These are phyloP conservation scores for Drosophila subquinaria DNA, from an alignment of 2,888 invertebrate genomes.

Conservation along the genomic window DNA sequence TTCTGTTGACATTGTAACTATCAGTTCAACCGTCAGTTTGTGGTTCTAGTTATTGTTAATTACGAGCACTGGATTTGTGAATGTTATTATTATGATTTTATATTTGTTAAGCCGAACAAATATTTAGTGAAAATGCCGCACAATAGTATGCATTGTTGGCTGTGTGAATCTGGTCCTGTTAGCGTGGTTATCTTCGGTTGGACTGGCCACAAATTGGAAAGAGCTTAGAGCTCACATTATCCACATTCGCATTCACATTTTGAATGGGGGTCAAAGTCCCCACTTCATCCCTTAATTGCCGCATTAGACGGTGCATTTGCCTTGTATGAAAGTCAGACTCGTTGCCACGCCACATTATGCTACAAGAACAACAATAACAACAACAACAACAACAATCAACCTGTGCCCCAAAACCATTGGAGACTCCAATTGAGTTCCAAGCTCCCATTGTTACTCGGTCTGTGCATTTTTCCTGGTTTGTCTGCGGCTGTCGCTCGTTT, in stretches of 20 bases:
- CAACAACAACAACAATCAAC: slow-evolving; percentile 17
- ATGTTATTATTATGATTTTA: background rate
- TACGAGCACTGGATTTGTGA: slow-evolving; percentile 14
- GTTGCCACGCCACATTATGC: slow-evolving; percentile 51
- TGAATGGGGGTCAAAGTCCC: background rate
- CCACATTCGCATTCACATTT: slow-evolving; percentile 11
- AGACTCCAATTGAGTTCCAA: slow-evolving; percentile 35
- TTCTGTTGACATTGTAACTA: background rate
- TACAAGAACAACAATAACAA: slow-evolving; percentile 27
- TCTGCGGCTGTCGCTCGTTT: slow-evolving; percentile 72
- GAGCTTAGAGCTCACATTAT: slow-evolving; percentile 45
- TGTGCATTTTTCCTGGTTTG: slow-evolving; percentile 27
- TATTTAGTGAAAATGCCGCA: slow-evolving; percentile 7
- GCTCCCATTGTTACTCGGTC: slow-evolving; percentile 41
- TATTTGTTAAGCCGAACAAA: slow-evolving; percentile 3
- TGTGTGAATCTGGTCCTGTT: slow-evolving; percentile 2
- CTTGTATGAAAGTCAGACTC: slow-evolving; percentile 50
- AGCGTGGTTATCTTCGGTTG: slow-evolving; percentile 16
- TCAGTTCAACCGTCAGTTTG: slow-evolving; percentile 1
- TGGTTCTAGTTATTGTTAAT: slow-evolving; percentile 28
- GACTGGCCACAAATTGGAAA: slow-evolving; percentile 51
- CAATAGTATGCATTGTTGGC: slow-evolving; percentile 17
- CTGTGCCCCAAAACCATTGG: slow-evolving; percentile 28
- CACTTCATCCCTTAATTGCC: slow-evolving; percentile 63
- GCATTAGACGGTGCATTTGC: slow-evolving; percentile 61